phyloP scores from a whole-genome alignment of 2,888 invertebrate species.

The Theretra japonica region DNA sequence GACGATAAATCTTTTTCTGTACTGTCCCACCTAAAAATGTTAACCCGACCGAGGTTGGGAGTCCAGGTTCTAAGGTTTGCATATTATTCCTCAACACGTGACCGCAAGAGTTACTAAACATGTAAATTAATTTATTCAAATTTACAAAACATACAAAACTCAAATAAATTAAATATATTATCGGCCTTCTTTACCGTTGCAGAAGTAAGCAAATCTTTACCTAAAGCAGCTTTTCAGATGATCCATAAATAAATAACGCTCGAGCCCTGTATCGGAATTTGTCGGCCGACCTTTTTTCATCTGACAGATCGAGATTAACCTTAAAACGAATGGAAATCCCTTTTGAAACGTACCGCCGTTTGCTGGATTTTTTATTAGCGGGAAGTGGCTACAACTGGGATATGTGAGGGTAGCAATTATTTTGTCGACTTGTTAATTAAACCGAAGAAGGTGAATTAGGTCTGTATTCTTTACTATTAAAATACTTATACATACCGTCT shows the following conservation, averaged over 20 bases:
- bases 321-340: constrained; percentile 22
- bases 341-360: background rate
- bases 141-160: background rate
- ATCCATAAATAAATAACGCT: constrained; percentile 23
- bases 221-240: constrained; percentile 14
- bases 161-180: background rate
- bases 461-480: background rate
- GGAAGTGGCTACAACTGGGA: background rate
- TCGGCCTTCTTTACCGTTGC: background rate
- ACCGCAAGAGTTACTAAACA: too few species aligned
- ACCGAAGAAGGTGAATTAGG: background rate
- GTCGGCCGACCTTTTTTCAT: constrained; percentile 19
- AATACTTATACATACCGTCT: too few species aligned
- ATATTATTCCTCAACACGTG: too few species aligned
- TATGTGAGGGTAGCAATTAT: background rate
- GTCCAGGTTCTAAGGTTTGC: too few species aligned
- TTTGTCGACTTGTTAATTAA: background rate
- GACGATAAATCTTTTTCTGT: too few species aligned
- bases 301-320: constrained; percentile 22
- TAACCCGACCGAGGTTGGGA: too few species aligned
- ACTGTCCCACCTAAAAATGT: too few species aligned
- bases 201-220: background rate
- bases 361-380: background rate
- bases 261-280: constrained; percentile 15
- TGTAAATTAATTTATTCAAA: too few species aligned